phyloP scores from a whole-genome alignment of 2,888 invertebrate genomes.

The Napeogenes sylphis region DNA sequence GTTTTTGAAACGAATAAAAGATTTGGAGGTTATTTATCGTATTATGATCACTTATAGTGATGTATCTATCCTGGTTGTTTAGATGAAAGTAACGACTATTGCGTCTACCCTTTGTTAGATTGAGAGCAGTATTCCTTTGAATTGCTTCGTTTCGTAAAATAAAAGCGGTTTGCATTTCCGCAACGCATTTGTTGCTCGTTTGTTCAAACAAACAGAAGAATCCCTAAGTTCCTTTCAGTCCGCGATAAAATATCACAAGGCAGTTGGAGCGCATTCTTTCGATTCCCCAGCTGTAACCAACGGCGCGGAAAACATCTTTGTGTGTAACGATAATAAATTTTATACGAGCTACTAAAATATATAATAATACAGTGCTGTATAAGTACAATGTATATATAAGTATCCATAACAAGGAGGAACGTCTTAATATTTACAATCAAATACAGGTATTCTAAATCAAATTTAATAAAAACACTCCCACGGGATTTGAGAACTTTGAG shows the following conservation, averaged over 20 bases:
- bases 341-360: slow-evolving; percentile 20
- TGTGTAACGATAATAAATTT: slow-evolving; percentile 46
- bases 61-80: slow-evolving; percentile 17
- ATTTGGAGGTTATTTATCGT: no score
- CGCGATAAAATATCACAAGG: slow-evolving; percentile 68
- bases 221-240: slow-evolving; percentile 58
- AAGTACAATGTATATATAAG: no score
- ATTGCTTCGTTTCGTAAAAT: slow-evolving; percentile 56
- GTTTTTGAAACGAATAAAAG: no score
- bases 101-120: slow-evolving; percentile 43
- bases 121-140: slow-evolving; percentile 62
- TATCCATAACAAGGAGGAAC: no score
- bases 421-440: background rate
- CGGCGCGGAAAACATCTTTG: slow-evolving; percentile 64
- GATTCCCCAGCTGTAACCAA: slow-evolving; percentile 51
- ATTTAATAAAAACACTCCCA: slow-evolving; percentile 67
- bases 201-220: slow-evolving; percentile 64
- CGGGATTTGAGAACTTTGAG: slow-evolving; percentile 44
- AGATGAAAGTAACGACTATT: slow-evolving; percentile 16
- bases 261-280: slow-evolving; percentile 60
- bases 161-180: slow-evolving; percentile 68
- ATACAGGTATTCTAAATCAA: slow-evolving; percentile 37
- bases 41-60: no score
- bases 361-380: background rate
- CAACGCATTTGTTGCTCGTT: slow-evolving; percentile 60